Percentiles rank a stretch among this genome's conserved stretches.
These are phyloP conservation scores for Mellilla xanthometata DNA, from an alignment of 2,888 invertebrate species.

Conservation along the genomic window DNA sequence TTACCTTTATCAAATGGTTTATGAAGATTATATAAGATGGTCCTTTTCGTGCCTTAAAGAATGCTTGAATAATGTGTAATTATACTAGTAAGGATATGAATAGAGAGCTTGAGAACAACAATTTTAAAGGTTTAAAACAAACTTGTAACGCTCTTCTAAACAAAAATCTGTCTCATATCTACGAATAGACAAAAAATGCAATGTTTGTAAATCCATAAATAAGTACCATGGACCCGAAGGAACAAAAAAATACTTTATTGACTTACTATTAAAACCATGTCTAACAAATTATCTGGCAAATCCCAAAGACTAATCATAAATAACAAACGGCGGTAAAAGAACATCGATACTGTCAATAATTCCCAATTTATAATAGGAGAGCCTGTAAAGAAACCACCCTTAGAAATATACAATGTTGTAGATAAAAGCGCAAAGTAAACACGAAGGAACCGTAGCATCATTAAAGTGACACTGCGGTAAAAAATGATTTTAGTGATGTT, in stretches of 20 bases:
- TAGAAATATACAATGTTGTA: slow-evolving; percentile 56
- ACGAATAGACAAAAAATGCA: no score
- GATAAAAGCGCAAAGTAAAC: slow-evolving; percentile 74
- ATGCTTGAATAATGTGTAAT: no score
- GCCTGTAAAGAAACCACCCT: slow-evolving; percentile 73
- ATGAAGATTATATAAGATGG: background rate
- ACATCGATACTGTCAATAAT: slow-evolving; percentile 43
- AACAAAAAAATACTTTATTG: background rate
- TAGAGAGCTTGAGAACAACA: no score
- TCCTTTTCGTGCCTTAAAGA: no score
- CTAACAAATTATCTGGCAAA: slow-evolving; percentile 27
- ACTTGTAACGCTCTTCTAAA: no score
- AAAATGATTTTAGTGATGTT: slow-evolving; percentile 28
- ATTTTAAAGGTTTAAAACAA: no score
- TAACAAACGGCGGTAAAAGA: slow-evolving; percentile 30
- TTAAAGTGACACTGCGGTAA: slow-evolving; percentile 68
- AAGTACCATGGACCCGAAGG: no score
- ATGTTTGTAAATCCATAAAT: no score
- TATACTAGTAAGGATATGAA: no score
- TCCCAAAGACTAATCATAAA: slow-evolving; percentile 16
- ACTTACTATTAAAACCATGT: slow-evolving; percentile 16
- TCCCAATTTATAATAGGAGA: slow-evolving; percentile 37
- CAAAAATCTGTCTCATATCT: no score
- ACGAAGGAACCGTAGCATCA: slow-evolving; percentile 59
- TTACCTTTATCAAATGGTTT: slow-evolving; percentile 27